Percentiles rank a stretch among this genome's conserved stretches.
phyloP scores from a whole-genome alignment of 2,888 invertebrate genomes.

The Epinotia ramella region DNA sequence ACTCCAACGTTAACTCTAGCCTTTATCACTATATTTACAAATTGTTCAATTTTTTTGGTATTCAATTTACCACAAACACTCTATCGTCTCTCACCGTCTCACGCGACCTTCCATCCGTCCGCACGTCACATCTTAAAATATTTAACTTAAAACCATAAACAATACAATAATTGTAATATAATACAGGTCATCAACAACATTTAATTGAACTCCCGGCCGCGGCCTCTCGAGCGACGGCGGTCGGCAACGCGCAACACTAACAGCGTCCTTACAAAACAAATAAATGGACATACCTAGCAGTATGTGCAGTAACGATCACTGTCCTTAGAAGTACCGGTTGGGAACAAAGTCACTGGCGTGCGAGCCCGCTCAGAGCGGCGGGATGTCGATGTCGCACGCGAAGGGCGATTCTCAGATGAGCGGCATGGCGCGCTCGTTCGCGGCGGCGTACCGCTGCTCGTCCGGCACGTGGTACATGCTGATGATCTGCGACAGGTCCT shows the following conservation, averaged over 20 bases:
- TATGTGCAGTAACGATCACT: conserved; percentile 80
- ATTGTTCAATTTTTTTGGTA: conserved; percentile 85
- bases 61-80: conserved; percentile 81
- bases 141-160: conserved; percentile 82
- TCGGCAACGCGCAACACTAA: conserved; percentile 73
- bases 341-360: conserved; percentile 75
- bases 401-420: conserved; percentile 88
- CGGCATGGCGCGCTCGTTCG: conserved; percentile 86
- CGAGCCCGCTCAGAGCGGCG: conserved; percentile 87
- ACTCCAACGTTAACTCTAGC: conserved; percentile 74
- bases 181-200: conserved; percentile 83
- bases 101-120: conserved; percentile 71
- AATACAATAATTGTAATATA: conserved; percentile 83
- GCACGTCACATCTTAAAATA: conserved; percentile 77
- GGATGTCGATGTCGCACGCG: conserved; percentile 87
- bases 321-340: conserved; percentile 70
- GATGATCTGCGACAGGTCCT: conserved; percentile 87
- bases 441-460: conserved; percentile 86
- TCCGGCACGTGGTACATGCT: conserved; percentile 89
- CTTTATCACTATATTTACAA: conserved; percentile 83
- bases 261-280: conserved; percentile 79
- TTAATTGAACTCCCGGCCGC: conserved; percentile 70
- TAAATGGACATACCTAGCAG: conserved; percentile 81
- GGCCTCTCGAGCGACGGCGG: conserved; percentile 58
- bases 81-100: conserved; percentile 73